Conservation (phyloP, 1,140 invertebrate genomes). For the Zaprionus camerounensis region DNA sequence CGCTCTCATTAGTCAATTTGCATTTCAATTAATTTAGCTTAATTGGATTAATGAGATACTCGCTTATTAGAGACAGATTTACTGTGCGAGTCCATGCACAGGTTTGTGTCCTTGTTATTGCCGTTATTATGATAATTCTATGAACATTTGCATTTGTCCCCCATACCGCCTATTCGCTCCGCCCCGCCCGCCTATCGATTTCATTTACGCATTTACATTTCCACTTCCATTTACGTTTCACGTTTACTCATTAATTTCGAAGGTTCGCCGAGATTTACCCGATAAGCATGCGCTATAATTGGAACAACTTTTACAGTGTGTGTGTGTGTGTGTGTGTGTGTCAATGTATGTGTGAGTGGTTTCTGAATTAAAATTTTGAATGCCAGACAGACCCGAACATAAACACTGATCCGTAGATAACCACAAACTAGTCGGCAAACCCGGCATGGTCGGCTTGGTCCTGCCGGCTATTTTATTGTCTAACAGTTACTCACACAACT, state of each 20-base stretch:
- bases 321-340: neutral
- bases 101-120: conserved; percentile 45
- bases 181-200: conserved; percentile 49
- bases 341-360: neutral
- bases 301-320: conserved; percentile 23
- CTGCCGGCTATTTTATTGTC: conserved; percentile 6
- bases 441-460: neutral
- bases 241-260: conserved; percentile 65
- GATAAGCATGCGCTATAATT: conserved; percentile 61
- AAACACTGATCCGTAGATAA: conserved; percentile 11
- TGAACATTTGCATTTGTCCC: conserved; percentile 64
- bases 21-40: conserved; percentile 78
- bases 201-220: conserved; percentile 55
- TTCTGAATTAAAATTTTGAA: conserved; percentile 4
- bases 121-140: conserved; percentile 42
- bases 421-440: conserved; percentile 3
- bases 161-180: neutral
- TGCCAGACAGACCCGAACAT: conserved; percentile 2
- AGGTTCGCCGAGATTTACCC: conserved; percentile 55
- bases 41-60: conserved; percentile 81
- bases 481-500: neutral
- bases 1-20: conserved; percentile 77
- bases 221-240: conserved; percentile 19
- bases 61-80: conserved; percentile 67
- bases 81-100: conserved; percentile 19